Evolutionary conservation across 30 jellyfish, hydroid and myxozoan genomes (phyloP), one percentile per base, ranked within the genome.

Genomic region (Clytia hemisphaerica): DNA sequence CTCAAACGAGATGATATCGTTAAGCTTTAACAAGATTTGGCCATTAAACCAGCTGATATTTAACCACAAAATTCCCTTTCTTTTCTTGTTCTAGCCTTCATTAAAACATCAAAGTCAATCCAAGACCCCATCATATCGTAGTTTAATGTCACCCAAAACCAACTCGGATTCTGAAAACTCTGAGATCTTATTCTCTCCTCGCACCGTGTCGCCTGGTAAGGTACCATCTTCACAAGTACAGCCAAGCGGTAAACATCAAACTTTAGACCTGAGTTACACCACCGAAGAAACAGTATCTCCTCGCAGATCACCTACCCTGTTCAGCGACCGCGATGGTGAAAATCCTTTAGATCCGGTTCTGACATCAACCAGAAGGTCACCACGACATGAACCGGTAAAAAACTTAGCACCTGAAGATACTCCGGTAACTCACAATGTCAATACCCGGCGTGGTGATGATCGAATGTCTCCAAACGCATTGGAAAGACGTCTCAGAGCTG

Each of bases 401-500:
- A 26, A 57, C 35, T 9, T 22, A 7, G 12, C 16, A 26, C 19
- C 48, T 18, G 47, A 67, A 6, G 31, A 45, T 3, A 25, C 14
- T 14, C 22, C 38, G 10, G 18, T n/a, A 30, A 5, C 21, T 12
- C 57, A 19, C 4, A 47, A 45, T 6, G 28, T 45, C 19, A 37
- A 44, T 26, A 19, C 26, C 21, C 68, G 71, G 26, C 46, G 70
- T 6, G 51, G 61, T 10, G 9, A 80, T 15, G 76, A 50, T 15
- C 37, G 73, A 45, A 78, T 59, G 70, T 86, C 96, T 6, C 96
- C 96, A 9, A 76, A 90, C 32, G 54, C 93, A 1, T 69, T 86
- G 66, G 96, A 86, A 65, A 47, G 94, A 45, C 88, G 77, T 33
- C 72, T 86, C 19, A 61, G 89, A 28, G 96, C 93, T 9, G 96